Base-by-base conservation (phyloP, 1,140 invertebrate species). In the Zaprionus tsacasi region DNA sequence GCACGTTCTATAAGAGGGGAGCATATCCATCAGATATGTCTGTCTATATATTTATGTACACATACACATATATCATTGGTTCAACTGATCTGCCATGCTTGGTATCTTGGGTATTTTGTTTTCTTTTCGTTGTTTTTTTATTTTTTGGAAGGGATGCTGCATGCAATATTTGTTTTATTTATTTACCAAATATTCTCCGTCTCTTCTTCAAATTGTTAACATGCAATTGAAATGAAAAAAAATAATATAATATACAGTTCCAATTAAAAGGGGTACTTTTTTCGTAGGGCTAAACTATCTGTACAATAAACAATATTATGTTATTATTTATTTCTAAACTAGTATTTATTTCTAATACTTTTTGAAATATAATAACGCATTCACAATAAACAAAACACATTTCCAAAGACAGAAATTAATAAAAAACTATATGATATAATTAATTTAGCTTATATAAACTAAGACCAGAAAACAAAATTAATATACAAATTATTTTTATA, bases 151-250 rank as follows among this genome's bases (percentile, higher is more conserved):
- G 56, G 69, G 21, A 59, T 57, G 59, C 63, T 56, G 54, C 82
- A 87, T 87, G 82, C 82, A 82, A 52, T 67, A 50, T 66, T 30
- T 71, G 56, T 57, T 75, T 45, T 21, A 50, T n/a, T 35, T 27
- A 55, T 76, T 91, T 91, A 91, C 78, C 82, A 90, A 43, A 87
- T 87, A 81, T 91, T 91, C 72, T 91, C 79, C 61, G 87, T 73
- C 50, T 90, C 81, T 82, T 91, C 87, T 81, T 71, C 73, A 83
- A 76, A 77, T 88, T 61, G 64, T 77, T 61, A 75, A 71, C 79
- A 90, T 91, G 81, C 87, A 87, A 82, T 69, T 48, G 35, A 76
- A 76, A 33, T 67, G 67, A 54, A 70, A 73, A 52, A 64, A 59
- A 63, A 33, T 40, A 55, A 55, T 74, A 30, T 50, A 21, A 45